A percentile compares a stretch with the other conserved stretches of the same genome.
These are phyloP conservation scores for human DNA, from an alignment of 2,113 vertebrate species.

Conservation along the genomic window GRCh38 chr12:92812501-92813000, in stretches of 20 bases:
- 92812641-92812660: neutral
- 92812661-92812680: slow-evolving; percentile 4
- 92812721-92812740: neutral
- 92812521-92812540: neutral
- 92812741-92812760: neutral
- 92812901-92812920: neutral
- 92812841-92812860: slow-evolving; percentile 23
- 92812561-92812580: neutral
- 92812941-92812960: neutral
- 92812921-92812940: slow-evolving; percentile 1
- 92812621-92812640: neutral
- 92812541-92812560: neutral
- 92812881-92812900: neutral
- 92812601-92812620: neutral
- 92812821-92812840: neutral
- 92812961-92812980: slow-evolving; percentile 76
- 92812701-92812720: neutral
- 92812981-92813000: slow-evolving; percentile 98
- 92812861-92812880: neutral
- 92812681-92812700: neutral
- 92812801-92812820: slow-evolving; percentile 18
- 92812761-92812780: neutral
- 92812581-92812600: neutral
- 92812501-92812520: neutral
- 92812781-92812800: slow-evolving; percentile 28